Evolutionary conservation across 2,113 vertebrate species (phyloP), one percentile per base, ranked within the genome.

Genomic region (Pterocles burchelli): DNA sequence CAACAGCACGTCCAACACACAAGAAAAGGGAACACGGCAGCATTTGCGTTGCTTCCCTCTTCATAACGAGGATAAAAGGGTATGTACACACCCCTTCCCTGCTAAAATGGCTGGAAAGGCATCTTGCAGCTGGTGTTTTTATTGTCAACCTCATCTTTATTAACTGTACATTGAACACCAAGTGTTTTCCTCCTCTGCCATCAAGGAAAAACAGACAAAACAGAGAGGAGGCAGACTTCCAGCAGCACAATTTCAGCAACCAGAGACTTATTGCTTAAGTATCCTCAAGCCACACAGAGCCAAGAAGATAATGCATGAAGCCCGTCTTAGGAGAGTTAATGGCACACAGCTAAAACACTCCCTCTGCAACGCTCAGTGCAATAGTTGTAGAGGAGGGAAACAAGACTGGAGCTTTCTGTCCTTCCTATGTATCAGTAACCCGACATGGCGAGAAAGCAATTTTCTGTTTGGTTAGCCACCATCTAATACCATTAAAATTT

Each of bases 61-160:
- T 6, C 2, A 2, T 2, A 0, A 26, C 0, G 0, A 20, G 31
- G 34, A 12, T 0, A 0, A 6, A 29, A 34, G 12, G 20, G 21
- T 22, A 63, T 14, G 1, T 2, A 9, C 22, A 5, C 33, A 5
- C 29, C 63, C 41, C 11, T 25, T 7, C 20, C 17, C 72, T 3
- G 22, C 68, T 21, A 2, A 18, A 43, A 41, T 1, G 7, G 41
- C 62, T 49, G 19, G 17, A 41, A 54, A 75, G 25, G 58, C 58
- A 36, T 8, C 67, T 36, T 24, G 33, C n/a, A 31, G 11, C 43
- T 3, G 17, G 8, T 10, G 7, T 2, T 10, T 3, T 10, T 22
- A 51, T 3, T 45, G n/a, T 41, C 18, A 33, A 13, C 41, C 59
- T 49, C 63, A 33, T 24, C 84, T 71, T 61, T 33, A 36, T 62